Percentiles rank a stretch among this genome's conserved stretches.
Conservation (phyloP, 2,888 invertebrate genomes). For the Pherbina coryleti region DNA sequence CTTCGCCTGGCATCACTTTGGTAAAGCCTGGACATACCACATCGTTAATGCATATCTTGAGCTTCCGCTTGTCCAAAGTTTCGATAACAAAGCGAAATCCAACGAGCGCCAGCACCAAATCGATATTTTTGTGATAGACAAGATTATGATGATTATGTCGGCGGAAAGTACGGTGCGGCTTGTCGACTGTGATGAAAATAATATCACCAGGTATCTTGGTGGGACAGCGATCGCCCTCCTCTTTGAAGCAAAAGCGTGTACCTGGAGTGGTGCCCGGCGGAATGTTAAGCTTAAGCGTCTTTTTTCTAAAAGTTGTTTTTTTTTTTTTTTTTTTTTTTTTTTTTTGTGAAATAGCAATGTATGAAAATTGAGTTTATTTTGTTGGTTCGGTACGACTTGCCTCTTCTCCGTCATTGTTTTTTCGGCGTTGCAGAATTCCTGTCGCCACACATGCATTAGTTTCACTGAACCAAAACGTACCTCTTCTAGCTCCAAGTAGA, state of each 20-base stretch:
- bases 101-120: slow-evolving; percentile 79
- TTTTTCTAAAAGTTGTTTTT: slow-evolving; percentile 74
- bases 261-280: slow-evolving; percentile 81
- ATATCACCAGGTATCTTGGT: slow-evolving; percentile 78
- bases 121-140: slow-evolving; percentile 73
- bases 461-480: slow-evolving; percentile 82
- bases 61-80: slow-evolving; percentile 79
- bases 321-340: too few species aligned
- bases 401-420: slow-evolving; percentile 74
- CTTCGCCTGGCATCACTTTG: slow-evolving; percentile 80
- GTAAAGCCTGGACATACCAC: slow-evolving; percentile 78
- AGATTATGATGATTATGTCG: slow-evolving; percentile 75
- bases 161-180: slow-evolving; percentile 76
- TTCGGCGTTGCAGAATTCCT: slow-evolving; percentile 77
- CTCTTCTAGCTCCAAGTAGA: slow-evolving; percentile 76
- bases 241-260: slow-evolving; percentile 80
- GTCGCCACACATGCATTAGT: slow-evolving; percentile 83
- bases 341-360: neutral
- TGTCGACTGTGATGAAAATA: slow-evolving; percentile 80
- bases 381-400: slow-evolving; percentile 36
- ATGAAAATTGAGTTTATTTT: neutral
- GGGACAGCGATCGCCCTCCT: slow-evolving; percentile 85
- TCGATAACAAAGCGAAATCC: slow-evolving; percentile 77
- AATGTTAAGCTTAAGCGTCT: slow-evolving; percentile 80
- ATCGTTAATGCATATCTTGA: slow-evolving; percentile 79